Evolutionary conservation across 1,140 invertebrate genomes (phyloP).

Genomic region (Hirudo medicinalis): DNA sequence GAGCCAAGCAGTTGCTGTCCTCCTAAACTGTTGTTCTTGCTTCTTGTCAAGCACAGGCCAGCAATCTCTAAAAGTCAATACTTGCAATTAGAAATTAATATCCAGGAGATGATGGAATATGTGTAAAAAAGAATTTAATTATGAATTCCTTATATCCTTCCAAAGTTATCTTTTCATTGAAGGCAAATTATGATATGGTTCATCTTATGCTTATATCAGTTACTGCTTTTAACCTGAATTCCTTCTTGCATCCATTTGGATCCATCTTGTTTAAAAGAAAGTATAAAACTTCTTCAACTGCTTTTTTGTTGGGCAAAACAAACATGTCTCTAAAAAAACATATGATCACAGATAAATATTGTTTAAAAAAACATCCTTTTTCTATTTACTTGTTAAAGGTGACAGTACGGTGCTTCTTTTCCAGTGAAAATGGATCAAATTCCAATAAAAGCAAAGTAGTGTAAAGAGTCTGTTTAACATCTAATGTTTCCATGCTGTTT

Average conservation of each 20-base stretch:
- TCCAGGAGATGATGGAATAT: neutral
- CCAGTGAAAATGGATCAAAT: slow-evolving; percentile 31
- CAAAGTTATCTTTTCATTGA: neutral
- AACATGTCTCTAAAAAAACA: slow-evolving; percentile 36
- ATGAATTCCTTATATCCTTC: slow-evolving; percentile 12
- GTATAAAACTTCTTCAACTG: slow-evolving; percentile 33
- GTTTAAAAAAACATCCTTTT: neutral
- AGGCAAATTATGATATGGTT: neutral
- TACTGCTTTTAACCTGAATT: slow-evolving; percentile 31
- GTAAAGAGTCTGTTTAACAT: slow-evolving; percentile 31
- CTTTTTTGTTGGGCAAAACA: slow-evolving; percentile 35
- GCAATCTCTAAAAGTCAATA: slow-evolving; percentile 31
- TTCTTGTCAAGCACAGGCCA: slow-evolving; percentile 36
- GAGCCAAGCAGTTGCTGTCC: slow-evolving; percentile 33
- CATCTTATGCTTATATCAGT: neutral
- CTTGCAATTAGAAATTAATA: neutral
- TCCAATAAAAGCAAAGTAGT: slow-evolving; percentile 34
- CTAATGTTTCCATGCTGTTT: slow-evolving; percentile 16
- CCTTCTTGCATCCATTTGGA: slow-evolving; percentile 30
- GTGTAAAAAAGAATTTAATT: slow-evolving; percentile 5
- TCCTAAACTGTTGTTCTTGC: slow-evolving; percentile 33
- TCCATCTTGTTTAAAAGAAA: slow-evolving; percentile 36
- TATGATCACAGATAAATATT: neutral
- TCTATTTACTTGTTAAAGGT: slow-evolving; percentile 24
- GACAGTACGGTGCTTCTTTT: slow-evolving; percentile 26